These are phyloP conservation scores for Scaptodrosophila lebanonensis DNA, from an alignment of 1,140 invertebrate species.

Conservation along the genomic window DNA sequence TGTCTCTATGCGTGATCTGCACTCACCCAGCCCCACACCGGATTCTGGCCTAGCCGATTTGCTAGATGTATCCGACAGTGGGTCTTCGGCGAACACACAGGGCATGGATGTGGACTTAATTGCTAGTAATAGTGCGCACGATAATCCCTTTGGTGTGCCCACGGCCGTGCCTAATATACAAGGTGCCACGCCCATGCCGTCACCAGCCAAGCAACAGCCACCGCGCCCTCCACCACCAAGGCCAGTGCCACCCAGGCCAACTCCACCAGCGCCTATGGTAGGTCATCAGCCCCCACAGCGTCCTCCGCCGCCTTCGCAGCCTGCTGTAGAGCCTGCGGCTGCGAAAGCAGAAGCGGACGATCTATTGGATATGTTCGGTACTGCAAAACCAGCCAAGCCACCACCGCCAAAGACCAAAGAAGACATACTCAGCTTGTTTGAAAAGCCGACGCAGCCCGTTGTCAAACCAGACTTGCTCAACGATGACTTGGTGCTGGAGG, in stretches of 20 bases:
- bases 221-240: slow-evolving; percentile 73
- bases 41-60: slow-evolving; percentile 82
- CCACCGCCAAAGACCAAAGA: slow-evolving; percentile 79
- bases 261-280: slow-evolving; percentile 63
- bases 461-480: slow-evolving; percentile 78
- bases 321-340: slow-evolving; percentile 20
- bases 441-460: slow-evolving; percentile 73
- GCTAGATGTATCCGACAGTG: slow-evolving; percentile 79
- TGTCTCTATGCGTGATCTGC: slow-evolving; percentile 86
- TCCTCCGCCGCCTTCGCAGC: slow-evolving; percentile 48
- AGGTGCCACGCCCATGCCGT: slow-evolving; percentile 45
- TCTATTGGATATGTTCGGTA: slow-evolving; percentile 78
- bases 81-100: slow-evolving; percentile 52
- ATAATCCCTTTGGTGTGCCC: slow-evolving; percentile 70
- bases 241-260: slow-evolving; percentile 76
- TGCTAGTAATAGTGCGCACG: slow-evolving; percentile 24
- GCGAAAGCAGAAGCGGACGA: slow-evolving; percentile 57
- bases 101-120: slow-evolving; percentile 57
- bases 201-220: slow-evolving; percentile 60
- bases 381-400: slow-evolving; percentile 69
- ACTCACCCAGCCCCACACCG: slow-evolving; percentile 90
- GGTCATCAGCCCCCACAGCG: slow-evolving; percentile 50
- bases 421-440: slow-evolving; percentile 83
- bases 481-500: slow-evolving; percentile 77
- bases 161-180: slow-evolving; percentile 61